Evolutionary conservation across 2,888 invertebrate species (phyloP), one percentile per base, ranked within the genome.

Genomic region (Anthophora plumipes): DNA sequence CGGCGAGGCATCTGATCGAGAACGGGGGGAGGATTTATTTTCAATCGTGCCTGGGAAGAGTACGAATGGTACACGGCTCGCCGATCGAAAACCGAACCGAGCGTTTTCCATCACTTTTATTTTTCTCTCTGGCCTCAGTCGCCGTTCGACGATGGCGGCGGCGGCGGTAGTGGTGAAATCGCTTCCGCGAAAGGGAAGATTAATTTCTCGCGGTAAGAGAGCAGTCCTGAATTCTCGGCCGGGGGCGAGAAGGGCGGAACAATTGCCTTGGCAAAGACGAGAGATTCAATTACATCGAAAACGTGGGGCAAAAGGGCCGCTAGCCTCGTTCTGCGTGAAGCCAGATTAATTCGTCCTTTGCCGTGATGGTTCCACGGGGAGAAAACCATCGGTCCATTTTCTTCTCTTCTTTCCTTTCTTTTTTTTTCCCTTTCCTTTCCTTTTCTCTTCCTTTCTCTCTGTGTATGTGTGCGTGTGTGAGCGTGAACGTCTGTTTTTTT

Each of bases 211-310:
- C 86, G 86, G 87, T 82, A 85, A 86, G 85, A 87, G 87, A 88
- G 80, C 84, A 77, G 76, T 72, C 60, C 74, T 71, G 86, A 79
- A 82, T 85, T 77, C 68, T 77, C 68, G 72, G 73, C 50, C 64
- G 71, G 52, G 46, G 55, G 57, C 41, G 79, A 75, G 70, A 73
- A 60, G 79, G 79, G 61, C 39, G 82, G 86, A 86, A 90, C 88
- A 89, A 90, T 89, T 87, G 89, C 84, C 86, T 84, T 70, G 83
- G 84, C 85, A 82, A 86, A 88, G 88, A 82, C 87, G 85, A 88
- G 90, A 89, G 90, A 90, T 90, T 90, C 90, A 89, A 90, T 90
- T 90, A 90, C 87, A 88, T 89, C 88, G 88, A 86, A 89, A 88
- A 87, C 83, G 87, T 83, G 86, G 85, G 84, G 85, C 84, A 82